Base-by-base conservation (phyloP, 2,113 vertebrate species). In the Microtus richardsoni region DNA sequence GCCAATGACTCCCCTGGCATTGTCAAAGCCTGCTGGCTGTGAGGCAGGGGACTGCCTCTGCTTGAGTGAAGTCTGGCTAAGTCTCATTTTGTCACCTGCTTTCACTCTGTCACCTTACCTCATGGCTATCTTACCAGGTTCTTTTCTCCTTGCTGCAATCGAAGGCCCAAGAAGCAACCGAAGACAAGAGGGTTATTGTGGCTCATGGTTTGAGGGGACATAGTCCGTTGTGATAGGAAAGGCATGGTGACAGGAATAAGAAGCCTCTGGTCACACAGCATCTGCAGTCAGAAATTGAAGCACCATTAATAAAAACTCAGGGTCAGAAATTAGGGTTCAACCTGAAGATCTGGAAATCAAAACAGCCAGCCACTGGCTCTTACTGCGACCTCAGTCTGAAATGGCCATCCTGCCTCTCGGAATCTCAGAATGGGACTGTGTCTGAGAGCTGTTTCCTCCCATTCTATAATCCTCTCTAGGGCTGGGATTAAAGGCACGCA, bases 81-180 rank as follows among this genome's bases (percentile, higher is more conserved):
- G 21, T 17, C 41, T 44, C 5, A 2, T 39, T 13, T 0, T 16
- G 28, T 7, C 28, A 22, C 78, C 52, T 64, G 19, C 66, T 7
- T 8, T 2, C 1, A 47, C 22, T 41, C 74, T 66, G 24, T 39
- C 3, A 16, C 64, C 71, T 75, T 21, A 39, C 52, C 12, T 33
- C 4, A 0, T 0, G 4, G 52, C 9, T 11, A 7, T 68, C 6
- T 47, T 68, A 26, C 41, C 39, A 44, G 58, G 13, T 28, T 30
- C 39, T 84, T 44, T 66, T 10, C 83, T 30, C 13, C n/a, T 44
- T 41, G 82, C 62, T 70, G 30, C 47, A 21, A n/a, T 33, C 11
- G 13, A 86, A 68, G 16, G 47, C 44, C 41, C 44, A 70, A 86
- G 62, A 21, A 49, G 30, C 44, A 24, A 8, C 44, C 49, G 2